Evolutionary conservation across 2,797 vertebrate species (phyloP), one percentile per base, ranked within the genome.

Genomic region (Gallirallus australis): DNA sequence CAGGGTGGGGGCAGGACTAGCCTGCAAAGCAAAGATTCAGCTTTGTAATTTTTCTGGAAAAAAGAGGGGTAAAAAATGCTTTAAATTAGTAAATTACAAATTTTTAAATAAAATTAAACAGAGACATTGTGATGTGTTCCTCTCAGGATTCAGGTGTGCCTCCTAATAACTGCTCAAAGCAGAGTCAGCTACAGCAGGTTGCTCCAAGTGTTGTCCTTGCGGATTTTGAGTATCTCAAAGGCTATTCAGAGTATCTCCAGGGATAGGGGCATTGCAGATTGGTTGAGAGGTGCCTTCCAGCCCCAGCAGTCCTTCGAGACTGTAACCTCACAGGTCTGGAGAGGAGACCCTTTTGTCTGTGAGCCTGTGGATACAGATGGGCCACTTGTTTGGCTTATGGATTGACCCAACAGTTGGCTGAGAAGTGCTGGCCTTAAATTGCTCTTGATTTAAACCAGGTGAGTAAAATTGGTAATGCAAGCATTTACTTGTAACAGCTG

Each of bases 331-430:
- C 39, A 19, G 19, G 19, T 24, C n/a, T 54, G 56, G 48, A 35
- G 21, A 8, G 20, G 30, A 15, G n/a, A 39, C 5, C 7, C 30
- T 6, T 19, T n/a, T 1, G 7, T 45, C 59, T 66, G 53, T 47
- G 35, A 35, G 35, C 7, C 10, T 60, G 1, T 13, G 40, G 37
- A 3, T 63, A 15, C 17, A 40, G 19, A 15, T 35, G 47, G 23
- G 8, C 13, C 12, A 2, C 33, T 61, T 8, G 0, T 24, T 45
- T 39, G 37, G 24, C 33, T 82, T 71, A 9, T 4, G 6, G 31
- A 7, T 47, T 56, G 11, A 3, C 57, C 56, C 6, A 7, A 4
- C 0, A 0, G 27, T 9, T 59, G 64, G 37, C 37, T 70, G 47
- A 83, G 69, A 83, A 83, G 45, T 40, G 11, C n/a, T 53, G 61